Evolutionary conservation across 1,140 invertebrate genomes (phyloP), one percentile per base, ranked within the genome.

Genomic region (Hydropsyche tenuis): DNA sequence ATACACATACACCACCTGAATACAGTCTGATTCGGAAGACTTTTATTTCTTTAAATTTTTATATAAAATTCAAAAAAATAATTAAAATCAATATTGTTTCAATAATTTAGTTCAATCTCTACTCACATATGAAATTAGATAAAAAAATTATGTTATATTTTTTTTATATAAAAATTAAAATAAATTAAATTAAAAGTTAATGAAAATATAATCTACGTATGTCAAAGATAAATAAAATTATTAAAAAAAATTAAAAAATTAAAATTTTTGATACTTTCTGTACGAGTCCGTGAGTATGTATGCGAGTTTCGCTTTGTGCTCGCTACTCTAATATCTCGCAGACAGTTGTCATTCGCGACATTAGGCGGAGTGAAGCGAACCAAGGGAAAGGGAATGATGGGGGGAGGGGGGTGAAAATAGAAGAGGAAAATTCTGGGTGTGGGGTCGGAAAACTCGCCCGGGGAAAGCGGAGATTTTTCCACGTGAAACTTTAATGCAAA

Each of bases 401-500:
- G 1, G 48, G 7, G 7, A 53, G 48, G 20, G 48, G 16, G 48
- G n/a, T 2, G 30, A 62, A 20, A 62, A 20, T 62, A 62, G 12
- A 23, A 14, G 56, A 25, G 18, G 56, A 62, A 14, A 25, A 62
- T 16, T 14, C 11, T 5, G 22, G 23, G 23, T n/a, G n/a, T n/a
- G 23, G 18, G 16, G 23, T 14, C n/a, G 18, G 42, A 45, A 45
- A 66, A 43, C 16, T 53, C 48, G 48, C 48, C 16, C 7, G 4
- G 63, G 18, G 30, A 66, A 66, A 27, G 63, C 30, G 42, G 30
- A 66, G 42, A 63, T 63, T 37, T 66, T 66, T 68, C 42, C 65
- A 12, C 65, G 65, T 68, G 65, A 68, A 68, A 48, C 43, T 68
- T 68, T 68, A 68, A 68, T 68, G 65, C 42, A 45, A 68, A 48